These are phyloP conservation scores for Apostichopus leukothele DNA, from an alignment of 53 echinoderm and acorn worm species.

Conservation along the genomic window DNA sequence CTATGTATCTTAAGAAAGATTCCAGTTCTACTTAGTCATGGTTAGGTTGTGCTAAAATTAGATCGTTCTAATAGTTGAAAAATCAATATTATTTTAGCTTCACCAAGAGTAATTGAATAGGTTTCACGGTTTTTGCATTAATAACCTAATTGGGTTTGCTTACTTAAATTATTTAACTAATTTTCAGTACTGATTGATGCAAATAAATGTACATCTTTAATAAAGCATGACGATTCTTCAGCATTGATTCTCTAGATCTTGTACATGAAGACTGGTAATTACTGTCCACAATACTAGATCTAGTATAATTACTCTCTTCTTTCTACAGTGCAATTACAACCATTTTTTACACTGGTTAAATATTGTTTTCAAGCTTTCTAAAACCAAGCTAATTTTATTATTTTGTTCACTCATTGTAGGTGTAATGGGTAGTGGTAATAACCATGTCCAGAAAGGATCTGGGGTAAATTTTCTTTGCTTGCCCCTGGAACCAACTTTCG, in stretches of 20 bases:
- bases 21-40: no score
- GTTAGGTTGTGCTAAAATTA: no score
- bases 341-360: not conserved
- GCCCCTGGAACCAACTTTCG: slow-evolving; percentile 32
- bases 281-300: not conserved
- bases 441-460: not conserved
- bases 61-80: no score
- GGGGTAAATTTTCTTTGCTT: slow-evolving; percentile 20
- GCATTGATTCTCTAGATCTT: not conserved
- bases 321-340: not conserved
- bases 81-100: no score
- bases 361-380: no score
- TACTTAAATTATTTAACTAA: no score
- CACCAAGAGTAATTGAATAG: no score
- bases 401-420: not conserved
- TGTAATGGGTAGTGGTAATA: slow-evolving; percentile 27
- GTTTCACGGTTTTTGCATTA: no score
- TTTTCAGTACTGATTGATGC: no score
- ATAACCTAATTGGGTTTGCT: no score
- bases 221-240: not conserved
- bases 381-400: not conserved
- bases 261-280: not conserved
- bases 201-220: no score
- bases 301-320: not conserved
- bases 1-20: no score